Base-by-base conservation (phyloP, 2,797 vertebrate species). In the Iguana delicatissima region DNA sequence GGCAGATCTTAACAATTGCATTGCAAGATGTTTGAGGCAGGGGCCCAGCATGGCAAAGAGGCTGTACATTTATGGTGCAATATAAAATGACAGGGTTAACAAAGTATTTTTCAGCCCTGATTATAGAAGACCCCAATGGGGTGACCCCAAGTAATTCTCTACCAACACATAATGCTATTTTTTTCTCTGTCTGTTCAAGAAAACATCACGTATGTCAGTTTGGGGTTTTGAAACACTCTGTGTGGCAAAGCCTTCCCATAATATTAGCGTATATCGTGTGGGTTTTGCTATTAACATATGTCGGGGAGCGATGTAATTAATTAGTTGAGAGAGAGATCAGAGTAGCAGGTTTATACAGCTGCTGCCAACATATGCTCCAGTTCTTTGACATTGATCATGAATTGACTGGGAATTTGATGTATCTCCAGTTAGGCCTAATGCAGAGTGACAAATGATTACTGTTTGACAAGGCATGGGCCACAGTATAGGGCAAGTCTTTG, bases 221-320 rank as follows among this genome's bases (percentile, higher is more conserved):
- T 79, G 1, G 81, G 74, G 64, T 20, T 87, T 64, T 80, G 55
- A 72, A 89, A 88, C 29, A 72, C 89, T 12, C 4, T 62, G 6
- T 26, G 9, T 62, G 57, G 80, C 69, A 35, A 87, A 92, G 42
- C 32, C 82, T 32, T 42, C 26, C 8, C 92, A 22, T 46, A 90
- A 14, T 64, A 89, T 89, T 89, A 89, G 32, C 72, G 72, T 9
- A 88, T 72, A 90, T 62, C 79, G 29, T 83, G 84, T 38, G 52
- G 32, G 87, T 50, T 89, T 95, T 38, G 52, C 0, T n/a, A 73
- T 52, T 67, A 94, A 46, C 80, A 86, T 88, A 93, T 91, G 83
- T 87, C 50, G 87, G 52, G 57, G 79, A 93, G 89, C 91, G 79
- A 80, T 76, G 8, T 77, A 95, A 95, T 94, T 93, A 94, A 92